phyloP scores from a whole-genome alignment of 2,113 vertebrate species.

The Phaethornis superciliosus region DNA sequence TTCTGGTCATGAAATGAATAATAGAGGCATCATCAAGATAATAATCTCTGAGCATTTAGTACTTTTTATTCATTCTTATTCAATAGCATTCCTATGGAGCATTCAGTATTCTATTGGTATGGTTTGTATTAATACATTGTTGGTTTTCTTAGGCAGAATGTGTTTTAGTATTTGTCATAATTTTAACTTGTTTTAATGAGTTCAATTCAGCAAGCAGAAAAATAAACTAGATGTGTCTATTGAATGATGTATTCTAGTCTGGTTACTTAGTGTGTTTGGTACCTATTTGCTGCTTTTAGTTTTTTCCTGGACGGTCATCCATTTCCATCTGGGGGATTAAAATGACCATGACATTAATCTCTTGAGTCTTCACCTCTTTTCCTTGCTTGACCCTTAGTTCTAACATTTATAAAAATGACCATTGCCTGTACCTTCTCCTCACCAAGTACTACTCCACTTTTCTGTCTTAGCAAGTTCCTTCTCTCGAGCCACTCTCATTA shows the following conservation, averaged over 20 bases:
- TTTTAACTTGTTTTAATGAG: background rate
- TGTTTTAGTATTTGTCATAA: background rate
- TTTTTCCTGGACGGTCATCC: background rate
- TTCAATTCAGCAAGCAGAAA: background rate
- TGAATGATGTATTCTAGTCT: background rate
- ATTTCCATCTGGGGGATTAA: background rate
- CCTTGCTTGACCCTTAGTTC: background rate
- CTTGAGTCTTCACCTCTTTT: background rate
- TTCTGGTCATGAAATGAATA: background rate
- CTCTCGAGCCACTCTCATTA: background rate
- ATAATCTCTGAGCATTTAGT: constrained; percentile 27
- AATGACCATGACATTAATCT: background rate
- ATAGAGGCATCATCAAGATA: constrained; percentile 12
- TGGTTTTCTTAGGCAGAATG: constrained; percentile 20
- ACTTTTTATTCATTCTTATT: constrained; percentile 45
- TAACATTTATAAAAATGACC: background rate
- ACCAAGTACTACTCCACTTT: background rate
- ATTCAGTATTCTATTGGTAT: constrained; percentile 1
- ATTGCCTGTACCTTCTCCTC: background rate
- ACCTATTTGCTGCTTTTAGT: background rate
- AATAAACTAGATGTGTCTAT: background rate
- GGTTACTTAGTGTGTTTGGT: background rate
- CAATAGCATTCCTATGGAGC: constrained; percentile 15
- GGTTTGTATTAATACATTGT: background rate
- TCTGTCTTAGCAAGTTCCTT: background rate